phyloP scores from a whole-genome alignment of 2,797 vertebrate genomes.

The Phylloscopus collybita region DNA sequence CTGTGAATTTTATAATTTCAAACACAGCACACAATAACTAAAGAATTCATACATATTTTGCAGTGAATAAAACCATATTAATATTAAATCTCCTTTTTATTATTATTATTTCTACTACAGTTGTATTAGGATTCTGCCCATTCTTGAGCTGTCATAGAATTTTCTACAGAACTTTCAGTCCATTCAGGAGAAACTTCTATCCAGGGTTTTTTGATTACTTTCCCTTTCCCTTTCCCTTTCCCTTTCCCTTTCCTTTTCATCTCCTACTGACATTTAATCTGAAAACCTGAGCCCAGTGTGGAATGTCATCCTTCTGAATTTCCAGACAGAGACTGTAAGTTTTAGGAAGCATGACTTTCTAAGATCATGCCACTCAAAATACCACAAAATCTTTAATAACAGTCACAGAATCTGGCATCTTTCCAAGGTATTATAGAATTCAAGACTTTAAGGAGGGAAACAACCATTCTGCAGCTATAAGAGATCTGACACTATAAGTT shows the following conservation, averaged over 20 bases:
- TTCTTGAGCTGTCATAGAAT: background rate
- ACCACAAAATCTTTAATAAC: background rate
- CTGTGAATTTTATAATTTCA: background rate
- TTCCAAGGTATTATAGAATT: background rate
- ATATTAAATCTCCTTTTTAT: background rate
- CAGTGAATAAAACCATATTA: background rate
- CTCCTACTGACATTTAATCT: background rate
- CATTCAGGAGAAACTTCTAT: background rate
- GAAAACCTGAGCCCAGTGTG: background rate
- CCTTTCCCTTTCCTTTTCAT: background rate
- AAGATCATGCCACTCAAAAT: background rate
- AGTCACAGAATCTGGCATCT: background rate
- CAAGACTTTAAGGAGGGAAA: background rate
- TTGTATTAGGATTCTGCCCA: background rate
- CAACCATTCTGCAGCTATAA: background rate
- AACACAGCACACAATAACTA: background rate
- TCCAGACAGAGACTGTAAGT: background rate
- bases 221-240: background rate
- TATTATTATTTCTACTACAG: background rate
- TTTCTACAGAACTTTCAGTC: background rate
- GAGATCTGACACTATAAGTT: background rate
- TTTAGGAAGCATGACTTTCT: background rate
- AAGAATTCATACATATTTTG: background rate
- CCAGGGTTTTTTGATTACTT: fast-evolving
- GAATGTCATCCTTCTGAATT: background rate